These are phyloP conservation scores for Megalonaias nervosa DNA, from an alignment of 1,140 invertebrate genomes.

Conservation along the genomic window DNA sequence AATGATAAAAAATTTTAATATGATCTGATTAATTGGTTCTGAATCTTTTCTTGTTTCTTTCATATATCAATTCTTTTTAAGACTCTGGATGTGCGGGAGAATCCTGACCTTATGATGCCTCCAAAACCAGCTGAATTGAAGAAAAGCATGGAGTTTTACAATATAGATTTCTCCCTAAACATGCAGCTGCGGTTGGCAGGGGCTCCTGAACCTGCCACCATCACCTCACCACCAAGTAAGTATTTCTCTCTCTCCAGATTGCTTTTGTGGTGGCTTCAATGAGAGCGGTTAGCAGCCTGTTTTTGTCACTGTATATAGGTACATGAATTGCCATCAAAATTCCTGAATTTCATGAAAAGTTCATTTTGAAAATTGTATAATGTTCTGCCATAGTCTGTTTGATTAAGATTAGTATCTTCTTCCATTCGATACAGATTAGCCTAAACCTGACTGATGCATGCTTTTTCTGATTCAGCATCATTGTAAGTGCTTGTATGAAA, in stretches of 20 bases:
- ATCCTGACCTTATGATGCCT: conserved; percentile 97
- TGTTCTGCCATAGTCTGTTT: too few species aligned
- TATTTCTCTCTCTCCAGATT: not conserved
- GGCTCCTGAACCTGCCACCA: conserved; percentile 80
- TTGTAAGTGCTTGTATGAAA: too few species aligned
- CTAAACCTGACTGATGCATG: too few species aligned
- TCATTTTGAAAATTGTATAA: too few species aligned
- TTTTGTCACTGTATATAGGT: too few species aligned
- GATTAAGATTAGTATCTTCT: too few species aligned
- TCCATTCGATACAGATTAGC: too few species aligned
- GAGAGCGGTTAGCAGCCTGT: too few species aligned
- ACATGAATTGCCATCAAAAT: too few species aligned
- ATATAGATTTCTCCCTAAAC: conserved; percentile 98
- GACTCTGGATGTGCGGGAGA: conserved; percentile 91
- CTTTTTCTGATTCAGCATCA: too few species aligned
- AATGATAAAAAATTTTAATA: not conserved
- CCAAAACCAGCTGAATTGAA: conserved; percentile 87
- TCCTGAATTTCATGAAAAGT: too few species aligned
- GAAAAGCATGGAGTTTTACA: conserved; percentile 93
- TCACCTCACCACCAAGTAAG: conserved; percentile 61
- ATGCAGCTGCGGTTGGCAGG: conserved; percentile 93
- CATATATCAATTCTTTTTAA: conserved; percentile 62
- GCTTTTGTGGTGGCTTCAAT: not conserved
- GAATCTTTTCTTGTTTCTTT: not conserved
- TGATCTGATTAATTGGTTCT: too few species aligned